phyloP scores from a whole-genome alignment of 2,888 invertebrate genomes.

The Melipona beecheii region DNA sequence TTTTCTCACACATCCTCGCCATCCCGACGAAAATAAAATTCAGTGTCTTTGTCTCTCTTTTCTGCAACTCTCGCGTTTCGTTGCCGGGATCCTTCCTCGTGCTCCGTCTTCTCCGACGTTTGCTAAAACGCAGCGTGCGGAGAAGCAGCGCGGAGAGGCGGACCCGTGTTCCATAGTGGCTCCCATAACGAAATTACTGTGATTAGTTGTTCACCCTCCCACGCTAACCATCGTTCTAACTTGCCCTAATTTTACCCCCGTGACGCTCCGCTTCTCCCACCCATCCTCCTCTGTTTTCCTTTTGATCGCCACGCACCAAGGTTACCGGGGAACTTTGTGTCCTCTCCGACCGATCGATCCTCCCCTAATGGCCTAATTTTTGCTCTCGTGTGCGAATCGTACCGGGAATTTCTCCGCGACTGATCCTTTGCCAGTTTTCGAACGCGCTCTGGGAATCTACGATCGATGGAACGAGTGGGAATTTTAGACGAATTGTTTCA shows the following conservation, averaged over 20 bases:
- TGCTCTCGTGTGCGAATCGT: slow-evolving; percentile 26
- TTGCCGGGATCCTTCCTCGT: slow-evolving; percentile 21
- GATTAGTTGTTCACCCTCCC: slow-evolving; percentile 76
- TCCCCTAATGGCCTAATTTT: slow-evolving; percentile 62
- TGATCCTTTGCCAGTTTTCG: not conserved
- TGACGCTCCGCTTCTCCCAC: slow-evolving; percentile 34
- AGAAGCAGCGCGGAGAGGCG: slow-evolving; percentile 53
- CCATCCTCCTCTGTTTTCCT: slow-evolving; percentile 36
- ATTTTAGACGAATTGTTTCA: not conserved
- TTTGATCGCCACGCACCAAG: slow-evolving; percentile 49
- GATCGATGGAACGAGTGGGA: too few species aligned
- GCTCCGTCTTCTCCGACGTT: slow-evolving; percentile 63
- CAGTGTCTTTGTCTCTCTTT: not conserved
- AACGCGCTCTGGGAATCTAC: too few species aligned
- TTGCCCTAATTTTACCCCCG: slow-evolving; percentile 73
- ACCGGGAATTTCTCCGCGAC: slow-evolving; percentile 32
- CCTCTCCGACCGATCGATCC: slow-evolving; percentile 17
- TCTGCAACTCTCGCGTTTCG: not conserved
- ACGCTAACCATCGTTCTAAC: slow-evolving; percentile 76
- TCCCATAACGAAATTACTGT: slow-evolving; percentile 78
- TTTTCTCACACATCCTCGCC: not conserved
- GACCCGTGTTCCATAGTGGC: slow-evolving; percentile 63
- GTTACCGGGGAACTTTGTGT: slow-evolving; percentile 49
- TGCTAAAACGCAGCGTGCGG: slow-evolving; percentile 75
- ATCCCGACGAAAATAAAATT: not conserved